Base-by-base conservation (phyloP, 2,888 invertebrate genomes). In the Drosophila cognata region DNA sequence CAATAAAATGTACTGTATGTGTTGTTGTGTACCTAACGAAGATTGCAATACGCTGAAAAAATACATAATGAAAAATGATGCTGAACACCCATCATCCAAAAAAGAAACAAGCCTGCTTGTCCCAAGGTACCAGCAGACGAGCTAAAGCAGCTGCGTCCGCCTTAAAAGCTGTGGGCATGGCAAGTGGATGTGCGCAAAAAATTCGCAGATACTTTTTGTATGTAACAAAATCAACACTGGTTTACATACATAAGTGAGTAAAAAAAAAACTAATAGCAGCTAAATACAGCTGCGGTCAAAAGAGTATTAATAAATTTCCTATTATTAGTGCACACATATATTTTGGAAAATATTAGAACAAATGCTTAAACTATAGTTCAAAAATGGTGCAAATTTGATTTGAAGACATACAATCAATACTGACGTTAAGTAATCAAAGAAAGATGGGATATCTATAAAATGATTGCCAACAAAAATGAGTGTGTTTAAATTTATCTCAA, bases 21-120 rank as follows among this genome's bases (percentile, higher is more conserved):
- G 46, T 46, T 25, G 46, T 25, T 68, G 62, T 71, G 63, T 74
- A 66, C 61, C 59, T 68, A 71, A 62, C 62, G 50, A 72, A 69
- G 62, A 56, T 51, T 68, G 68, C 80, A 78, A 80, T 82, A 78
- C 74, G 80, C 72, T 76, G 75, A 46, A 46, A 71, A 73, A 88
- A 82, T 77, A 82, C 82, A 77, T 82, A 74, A 84, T 88, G 79
- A 85, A 85, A 88, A 84, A 88, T 81, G 81, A 82, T 76, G 48
- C 64, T 68, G 29, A 16, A 13, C 21, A 43, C 3, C 11, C 51
- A 61, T 60, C 53, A 43, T 5, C n/a, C n/a, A 11, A 13, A 11
- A 58, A 4, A 7, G 4, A 59, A 57, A 29, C 6, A 18, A 46
- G n/a, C 11, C 13, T 25, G 21, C 7, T 21, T 25, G 46, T 25